phyloP scores from a whole-genome alignment of 2,888 invertebrate genomes.

The Drosophila ezoana region DNA sequence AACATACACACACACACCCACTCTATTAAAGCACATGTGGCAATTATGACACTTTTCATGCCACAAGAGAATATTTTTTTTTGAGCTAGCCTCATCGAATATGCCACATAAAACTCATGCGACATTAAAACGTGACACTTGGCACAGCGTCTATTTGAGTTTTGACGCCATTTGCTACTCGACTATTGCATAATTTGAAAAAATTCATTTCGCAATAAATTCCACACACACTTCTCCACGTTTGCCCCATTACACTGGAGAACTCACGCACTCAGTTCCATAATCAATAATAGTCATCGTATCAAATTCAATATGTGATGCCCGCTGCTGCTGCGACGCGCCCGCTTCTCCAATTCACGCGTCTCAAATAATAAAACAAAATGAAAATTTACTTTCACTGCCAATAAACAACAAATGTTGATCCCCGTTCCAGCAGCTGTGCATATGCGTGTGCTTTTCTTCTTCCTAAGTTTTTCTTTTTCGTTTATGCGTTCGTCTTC shows the following conservation, averaged over 20 bases:
- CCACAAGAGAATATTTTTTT: conserved; percentile 37
- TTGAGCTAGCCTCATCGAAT: conserved; percentile 49
- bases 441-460: conserved; percentile 10
- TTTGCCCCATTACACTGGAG: conserved; percentile 18
- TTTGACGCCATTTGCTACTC: conserved; percentile 11
- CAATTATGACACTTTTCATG: conserved; percentile 52
- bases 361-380: conserved; percentile 67
- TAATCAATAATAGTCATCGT: conserved; percentile 57
- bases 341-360: conserved; percentile 36
- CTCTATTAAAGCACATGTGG: conserved; percentile 55
- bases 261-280: conserved; percentile 18
- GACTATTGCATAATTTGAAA: conserved; percentile 39
- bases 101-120: conserved; percentile 59
- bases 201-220: conserved; percentile 43
- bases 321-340: conserved; percentile 27
- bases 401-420: conserved; percentile 76
- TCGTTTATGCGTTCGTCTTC: conserved; percentile 11
- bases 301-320: conserved; percentile 70
- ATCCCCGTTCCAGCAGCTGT: conserved; percentile 24
- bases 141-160: conserved; percentile 8
- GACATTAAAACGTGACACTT: conserved; percentile 67
- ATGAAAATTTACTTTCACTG: conserved; percentile 74
- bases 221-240: conserved; percentile 22
- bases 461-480: background rate
- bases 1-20: background rate